A percentile compares a stretch with the other conserved stretches of the same genome.
These are phyloP conservation scores for Onychostruthus taczanowskii DNA, from an alignment of 2,113 vertebrate genomes.

Conservation along the genomic window DNA sequence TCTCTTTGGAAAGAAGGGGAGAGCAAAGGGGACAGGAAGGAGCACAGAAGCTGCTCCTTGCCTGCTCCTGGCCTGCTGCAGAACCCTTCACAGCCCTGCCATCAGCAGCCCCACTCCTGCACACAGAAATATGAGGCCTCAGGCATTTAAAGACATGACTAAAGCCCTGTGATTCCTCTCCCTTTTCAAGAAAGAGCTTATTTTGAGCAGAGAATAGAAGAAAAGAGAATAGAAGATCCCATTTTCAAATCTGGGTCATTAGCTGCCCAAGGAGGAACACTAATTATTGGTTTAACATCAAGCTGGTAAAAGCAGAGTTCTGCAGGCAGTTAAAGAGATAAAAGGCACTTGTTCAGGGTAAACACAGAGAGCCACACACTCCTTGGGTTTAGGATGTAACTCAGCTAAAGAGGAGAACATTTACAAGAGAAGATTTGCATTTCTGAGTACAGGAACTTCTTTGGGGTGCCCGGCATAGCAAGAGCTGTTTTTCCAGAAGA, in stretches of 20 bases:
- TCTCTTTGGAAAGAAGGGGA: background rate
- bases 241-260: background rate
- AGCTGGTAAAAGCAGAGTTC: background rate
- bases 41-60: background rate
- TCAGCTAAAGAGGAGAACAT: background rate
- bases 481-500: constrained; percentile 3
- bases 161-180: background rate
- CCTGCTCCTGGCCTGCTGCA: background rate
- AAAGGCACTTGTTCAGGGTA: background rate
- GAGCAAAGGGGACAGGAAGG: background rate
- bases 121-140: background rate
- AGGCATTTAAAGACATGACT: background rate
- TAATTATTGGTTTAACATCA: background rate
- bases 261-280: background rate
- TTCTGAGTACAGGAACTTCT: background rate
- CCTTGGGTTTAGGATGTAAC: background rate
- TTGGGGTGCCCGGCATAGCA: background rate
- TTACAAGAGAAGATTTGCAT: background rate
- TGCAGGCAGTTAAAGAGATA: background rate
- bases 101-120: background rate
- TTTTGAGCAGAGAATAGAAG: background rate
- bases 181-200: background rate
- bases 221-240: background rate
- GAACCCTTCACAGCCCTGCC: background rate
- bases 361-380: background rate